Evolutionary conservation across 2,797 vertebrate species (phyloP).

Genomic region (Benthosema pterotum): DNA sequence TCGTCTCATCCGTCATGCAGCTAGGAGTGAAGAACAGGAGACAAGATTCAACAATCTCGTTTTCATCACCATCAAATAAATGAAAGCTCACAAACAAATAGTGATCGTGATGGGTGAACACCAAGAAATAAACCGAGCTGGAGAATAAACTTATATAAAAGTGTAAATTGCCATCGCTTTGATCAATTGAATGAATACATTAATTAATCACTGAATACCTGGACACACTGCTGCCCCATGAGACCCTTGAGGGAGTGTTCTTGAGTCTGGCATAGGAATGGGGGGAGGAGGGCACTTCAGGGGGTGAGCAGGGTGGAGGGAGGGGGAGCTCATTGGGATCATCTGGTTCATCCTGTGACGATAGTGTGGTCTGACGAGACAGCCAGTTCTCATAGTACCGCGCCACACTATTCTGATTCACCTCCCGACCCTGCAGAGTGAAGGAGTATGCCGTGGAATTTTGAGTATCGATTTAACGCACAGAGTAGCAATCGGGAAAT

Average conservation of each 20-base stretch:
- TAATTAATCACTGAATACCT: slow-evolving; percentile 53
- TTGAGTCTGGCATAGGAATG: slow-evolving; percentile 58
- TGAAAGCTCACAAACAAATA: too few relatives aligned
- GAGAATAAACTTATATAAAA: too few relatives aligned
- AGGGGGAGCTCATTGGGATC: slow-evolving; percentile 6
- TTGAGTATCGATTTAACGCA: too few relatives aligned
- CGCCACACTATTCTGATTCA: slow-evolving; percentile 76
- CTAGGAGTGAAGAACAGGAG: slow-evolving; percentile 53
- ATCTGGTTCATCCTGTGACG: slow-evolving; percentile 54
- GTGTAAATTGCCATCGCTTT: too few relatives aligned
- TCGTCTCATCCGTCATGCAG: slow-evolving; percentile 83
- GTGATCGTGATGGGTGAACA: too few relatives aligned
- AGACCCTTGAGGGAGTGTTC: slow-evolving; percentile 63
- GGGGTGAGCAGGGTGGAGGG: slow-evolving; percentile 38
- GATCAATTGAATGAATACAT: too few relatives aligned
- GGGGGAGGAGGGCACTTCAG: slow-evolving; percentile 28
- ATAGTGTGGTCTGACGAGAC: slow-evolving; percentile 69
- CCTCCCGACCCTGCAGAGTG: slow-evolving; percentile 74
- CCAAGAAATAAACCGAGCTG: too few relatives aligned
- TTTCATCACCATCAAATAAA: too few relatives aligned
- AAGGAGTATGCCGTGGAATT: not conserved
- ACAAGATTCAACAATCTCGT: not conserved
- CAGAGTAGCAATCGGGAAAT: not conserved
- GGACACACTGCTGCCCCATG: slow-evolving; percentile 78
- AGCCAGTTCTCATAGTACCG: slow-evolving; percentile 71